These are phyloP conservation scores for Lepus townsendii DNA, from an alignment of 2,797 vertebrate genomes.

Conservation along the genomic window DNA sequence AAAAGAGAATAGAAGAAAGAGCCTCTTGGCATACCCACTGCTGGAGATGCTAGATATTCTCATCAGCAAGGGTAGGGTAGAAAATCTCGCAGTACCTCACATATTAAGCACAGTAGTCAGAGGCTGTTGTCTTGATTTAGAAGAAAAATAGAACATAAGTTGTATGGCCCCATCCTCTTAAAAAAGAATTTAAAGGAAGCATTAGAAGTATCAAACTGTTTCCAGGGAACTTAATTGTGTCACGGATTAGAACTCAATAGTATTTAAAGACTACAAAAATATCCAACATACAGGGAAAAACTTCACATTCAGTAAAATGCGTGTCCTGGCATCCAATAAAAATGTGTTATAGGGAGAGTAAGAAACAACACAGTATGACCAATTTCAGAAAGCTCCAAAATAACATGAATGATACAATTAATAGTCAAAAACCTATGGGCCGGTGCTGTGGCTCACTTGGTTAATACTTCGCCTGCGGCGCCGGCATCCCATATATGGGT, in stretches of 20 bases:
- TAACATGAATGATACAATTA: too few species aligned
- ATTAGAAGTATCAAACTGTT: neutral
- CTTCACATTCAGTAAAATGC: neutral
- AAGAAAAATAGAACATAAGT: too few species aligned
- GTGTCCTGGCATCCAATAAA: neutral
- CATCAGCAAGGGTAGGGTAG: too few species aligned
- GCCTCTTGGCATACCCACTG: neutral
- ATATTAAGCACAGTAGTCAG: neutral
- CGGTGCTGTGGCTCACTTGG: too few species aligned
- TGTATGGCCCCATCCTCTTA: neutral
- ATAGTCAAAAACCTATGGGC: too few species aligned
- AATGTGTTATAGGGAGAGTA: neutral
- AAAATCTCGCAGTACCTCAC: neutral
- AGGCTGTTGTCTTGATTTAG: neutral
- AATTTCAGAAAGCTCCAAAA: too few species aligned
- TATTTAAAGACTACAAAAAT: neutral
- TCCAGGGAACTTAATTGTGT: neutral
- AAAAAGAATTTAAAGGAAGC: neutral
- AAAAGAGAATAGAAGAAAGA: neutral
- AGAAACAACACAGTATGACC: too few species aligned
- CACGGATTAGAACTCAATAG: neutral
- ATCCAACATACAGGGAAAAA: neutral
- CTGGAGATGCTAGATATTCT: neutral
- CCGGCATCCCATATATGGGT: too few species aligned
- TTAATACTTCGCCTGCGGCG: too few species aligned